Evolutionary conservation across 2,797 vertebrate species (phyloP), one percentile per base, ranked within the genome.

Genomic region (Carduelis carduelis): DNA sequence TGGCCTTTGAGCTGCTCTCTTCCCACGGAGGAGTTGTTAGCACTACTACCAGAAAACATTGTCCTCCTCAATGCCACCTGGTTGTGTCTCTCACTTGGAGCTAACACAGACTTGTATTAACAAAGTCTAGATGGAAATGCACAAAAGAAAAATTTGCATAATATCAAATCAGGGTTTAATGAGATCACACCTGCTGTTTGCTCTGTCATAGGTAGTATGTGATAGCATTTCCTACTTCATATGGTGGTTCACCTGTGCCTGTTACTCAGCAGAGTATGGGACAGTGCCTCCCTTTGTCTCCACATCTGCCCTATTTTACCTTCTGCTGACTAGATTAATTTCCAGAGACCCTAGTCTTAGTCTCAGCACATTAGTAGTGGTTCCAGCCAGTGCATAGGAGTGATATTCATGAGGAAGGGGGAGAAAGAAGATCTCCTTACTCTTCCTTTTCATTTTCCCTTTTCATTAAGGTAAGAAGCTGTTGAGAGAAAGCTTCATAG

Each of bases 101-200:
- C 10, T 41, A 57, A 39, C 24, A 19, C 8, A 49, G 11, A 13
- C 11, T 16, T 90, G 79, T 64, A 50, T 64, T 78, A 61, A 41
- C 43, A 24, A 77, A 50, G n/a, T 63, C 60, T 78, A 46, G 57
- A 68, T 46, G 27, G 49, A 83, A 74, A 87, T 59, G 22, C 21
- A 46, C 55, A 69, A 71, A 90, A 65, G 50, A 63, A 20, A 75
- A 92, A 76, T 63, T 77, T 95, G 57, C 21, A 26, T 80, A 64
- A n/a, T 53, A 60, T 74, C 26, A 41, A 70, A 83, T 74, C 52
- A 66, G 32, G 15, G 22, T 65, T 91, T 94, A 66, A 77, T 71
- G 57, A 92, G 78, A 74, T 57, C 23, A 43, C 20, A 35, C 79
- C 52, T 89, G 12, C 44, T 70, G 24, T 85, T 95, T 95, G 28